Evolutionary conservation across 2,797 vertebrate genomes (phyloP), one percentile per base, ranked within the genome.

Genomic region (Anolis apletophallus): DNA sequence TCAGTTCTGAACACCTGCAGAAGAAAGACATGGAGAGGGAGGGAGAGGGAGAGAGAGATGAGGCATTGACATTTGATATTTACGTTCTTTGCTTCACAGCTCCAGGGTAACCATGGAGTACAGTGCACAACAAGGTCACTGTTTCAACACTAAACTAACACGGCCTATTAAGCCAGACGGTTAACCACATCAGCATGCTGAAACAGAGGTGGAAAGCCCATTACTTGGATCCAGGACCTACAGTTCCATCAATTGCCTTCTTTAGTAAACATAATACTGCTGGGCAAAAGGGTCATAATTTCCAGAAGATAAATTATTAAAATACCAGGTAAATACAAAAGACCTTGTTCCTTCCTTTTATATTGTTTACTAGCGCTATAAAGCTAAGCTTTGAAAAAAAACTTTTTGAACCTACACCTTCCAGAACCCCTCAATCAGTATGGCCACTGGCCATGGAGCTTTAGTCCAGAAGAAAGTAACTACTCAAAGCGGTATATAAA

Each of bases 1-100:
- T 99, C 99, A 16, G 98, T 99, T 95, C 99, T 97, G 95, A 99
- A 99, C 90, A 99, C 98, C 99, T 99, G 95, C 75, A 92, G 93
- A 93, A 94, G 61, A 29, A 64, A 64, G 26, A 11, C 90, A 67
- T 87, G 93, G 83, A 89, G 85, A 94, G 91, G 94, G 79, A 93
- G 88, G 94, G 84, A 90, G 85, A 94, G 91, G 94, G 79, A 93
- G 88, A 90, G 81, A 95, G 89, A 94, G 50, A 67, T 87, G 91
- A 91, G 88, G 94, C 91, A 93, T 77, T 86, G 95, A 94, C 91
- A 94, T 88, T 90, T 78, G 93, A 89, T 93, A 92, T 82, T 80
- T 89, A 90, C 90, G 91, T 88, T 93, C 85, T 64, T 52, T 13
- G 74, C 90, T 85, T 93, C 90, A 90, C 92, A 94, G 95, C 95